Base-by-base conservation (phyloP, 1,140 invertebrate genomes). In the Eupeodes corollae region DNA sequence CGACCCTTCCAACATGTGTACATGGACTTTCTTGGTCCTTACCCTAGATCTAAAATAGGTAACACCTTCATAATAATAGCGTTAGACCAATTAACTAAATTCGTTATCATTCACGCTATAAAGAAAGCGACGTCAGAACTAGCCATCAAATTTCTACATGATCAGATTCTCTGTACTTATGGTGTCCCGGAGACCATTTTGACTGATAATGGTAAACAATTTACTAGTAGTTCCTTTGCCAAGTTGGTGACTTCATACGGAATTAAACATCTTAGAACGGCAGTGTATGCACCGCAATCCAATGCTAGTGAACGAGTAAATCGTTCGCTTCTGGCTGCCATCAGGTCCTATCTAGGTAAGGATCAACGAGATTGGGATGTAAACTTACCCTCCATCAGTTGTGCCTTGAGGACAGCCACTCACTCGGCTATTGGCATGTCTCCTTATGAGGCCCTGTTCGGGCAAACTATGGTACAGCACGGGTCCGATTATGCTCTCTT, bases 71-170 rank as follows among this genome's bases (percentile, higher is more conserved):
- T 51, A 13, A 47, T 47, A 18, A 39, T 51, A 9, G 41, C 32
- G 3, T 38, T 46, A 35, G 49, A 51, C 26, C 31, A 44, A n/a
- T 42, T 46, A 10, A 33, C 49, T 8, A 50, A 50, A 37, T 50
- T 37, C 19, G 16, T 33, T 2, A 15, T 34, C 12, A 12, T 46
- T 8, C 39, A 49, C 26, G 48, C 48, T 1, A 39, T 45, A 37
- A 50, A 42, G 30, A 12, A 21, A 12, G 13, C 37, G 15, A 40
- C 39, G 2, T 16, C 50, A 15, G 39, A 41, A 19, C 9, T 12
- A 8, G 32, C 45, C 6, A 13, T 21, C 5, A 10, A 46, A 33
- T 43, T 31, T 18, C 12, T 47, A 5, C 39, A 46, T 21, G 19
- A 45, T 8, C 19, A 46, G 12, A 13, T 52, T 5, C 46, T 50